Base-by-base conservation (phyloP, 2,113 vertebrate species). In the Vanacampus margaritifer region DNA sequence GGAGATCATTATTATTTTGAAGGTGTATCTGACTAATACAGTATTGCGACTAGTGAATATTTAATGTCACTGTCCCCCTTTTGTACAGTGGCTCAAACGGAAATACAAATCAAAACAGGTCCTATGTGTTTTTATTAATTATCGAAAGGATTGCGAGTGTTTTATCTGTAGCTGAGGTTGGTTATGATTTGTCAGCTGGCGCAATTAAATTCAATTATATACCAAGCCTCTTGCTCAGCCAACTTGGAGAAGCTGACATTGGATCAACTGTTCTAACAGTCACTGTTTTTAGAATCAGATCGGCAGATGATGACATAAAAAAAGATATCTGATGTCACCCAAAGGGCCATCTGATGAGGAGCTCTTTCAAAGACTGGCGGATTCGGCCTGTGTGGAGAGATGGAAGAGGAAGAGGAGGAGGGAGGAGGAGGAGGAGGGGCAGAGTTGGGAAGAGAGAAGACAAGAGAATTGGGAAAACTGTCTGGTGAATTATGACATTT, bases 401-500 rank as follows among this genome's bases (percentile, higher is more conserved):
- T 79, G 81, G 73, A 88, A 83, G 65, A 83, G 57, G 57, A 87
- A 74, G 80, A 92, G 73, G 80, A 91, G 84, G 78, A 91, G 81
- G 75, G 86, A 69, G 46, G 87, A 87, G 35, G 90, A 91, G 65
- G 87, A 87, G 35, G 90, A 91, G 65, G 86, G 87, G 66, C 92
- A 90, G 73, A 91, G 86, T 76, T 93, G 95, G 94, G 90, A 95
- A 76, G 91, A 90, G 59, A 93, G 93, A 73, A 88, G 94, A 37
- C 94, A 95, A 57, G 96, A 98, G 87, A 97, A 96, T 71, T 98
- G 96, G 97, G 95, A 98, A 82, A 95, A 97, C 79, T 96, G 93
- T 84, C 71, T 83, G 91, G 96, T 98, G 86, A 83, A 88, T 74
- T 28, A 17, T 64, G 37, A 32, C 32, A 2, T 16, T 11, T 11